These are phyloP conservation scores for Zaprionus gabonicus DNA, from an alignment of 1,140 invertebrate species.

Conservation along the genomic window DNA sequence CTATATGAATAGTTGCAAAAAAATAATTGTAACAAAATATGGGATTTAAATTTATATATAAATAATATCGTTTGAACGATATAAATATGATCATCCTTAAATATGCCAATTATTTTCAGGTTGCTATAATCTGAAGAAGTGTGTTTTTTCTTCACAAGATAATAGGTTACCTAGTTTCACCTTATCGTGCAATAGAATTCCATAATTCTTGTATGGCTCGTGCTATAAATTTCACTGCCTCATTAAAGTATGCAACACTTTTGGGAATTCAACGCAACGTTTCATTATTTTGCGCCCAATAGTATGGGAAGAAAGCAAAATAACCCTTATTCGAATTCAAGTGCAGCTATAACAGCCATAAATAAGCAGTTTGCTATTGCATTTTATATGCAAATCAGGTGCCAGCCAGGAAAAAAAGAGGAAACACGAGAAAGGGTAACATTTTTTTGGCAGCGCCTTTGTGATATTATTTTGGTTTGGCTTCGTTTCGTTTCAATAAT, in stretches of 20 bases:
- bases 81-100: too few species aligned
- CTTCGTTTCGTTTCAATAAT: constrained; percentile 61
- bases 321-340: constrained; percentile 4
- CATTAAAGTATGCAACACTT: constrained; percentile 35
- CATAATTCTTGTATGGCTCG: neutral
- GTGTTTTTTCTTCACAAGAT: too few species aligned
- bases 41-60: too few species aligned
- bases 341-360: constrained; percentile 36
- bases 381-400: constrained; percentile 75
- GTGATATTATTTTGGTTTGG: constrained; percentile 46
- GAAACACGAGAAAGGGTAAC: neutral
- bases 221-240: neutral
- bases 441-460: constrained; percentile 30
- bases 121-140: too few species aligned
- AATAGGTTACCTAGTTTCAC: too few species aligned
- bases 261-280: neutral
- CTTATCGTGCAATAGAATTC: neutral
- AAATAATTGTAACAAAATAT: too few species aligned
- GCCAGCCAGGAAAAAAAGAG: constrained; percentile 21
- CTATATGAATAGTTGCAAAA: too few species aligned
- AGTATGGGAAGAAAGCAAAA: constrained; percentile 13
- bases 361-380: constrained; percentile 68
- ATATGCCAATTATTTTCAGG: too few species aligned
- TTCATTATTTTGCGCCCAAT: constrained; percentile 7
- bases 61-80: too few species aligned